A percentile compares a stretch with the other conserved stretches of the same genome.
These are phyloP conservation scores for Tiliacea aurago DNA, from an alignment of 2,888 invertebrate species.

Conservation along the genomic window DNA sequence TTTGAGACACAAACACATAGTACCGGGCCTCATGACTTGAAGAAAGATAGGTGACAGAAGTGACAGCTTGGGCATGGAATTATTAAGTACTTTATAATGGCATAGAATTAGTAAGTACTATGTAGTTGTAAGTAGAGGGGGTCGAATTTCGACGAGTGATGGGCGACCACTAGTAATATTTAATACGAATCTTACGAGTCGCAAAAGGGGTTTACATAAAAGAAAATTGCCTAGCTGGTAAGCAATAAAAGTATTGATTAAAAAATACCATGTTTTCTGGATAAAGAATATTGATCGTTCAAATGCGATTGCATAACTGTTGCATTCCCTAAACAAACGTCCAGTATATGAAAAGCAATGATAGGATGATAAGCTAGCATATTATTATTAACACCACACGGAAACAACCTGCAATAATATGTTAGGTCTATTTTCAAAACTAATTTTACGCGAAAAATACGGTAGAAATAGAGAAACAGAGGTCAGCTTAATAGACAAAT, in stretches of 20 bases:
- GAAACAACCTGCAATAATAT: no score
- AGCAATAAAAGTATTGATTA: not conserved
- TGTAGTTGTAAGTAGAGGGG: no score
- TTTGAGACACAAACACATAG: no score
- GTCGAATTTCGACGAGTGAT: no score
- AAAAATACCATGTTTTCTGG: not conserved
- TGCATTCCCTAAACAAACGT: not conserved
- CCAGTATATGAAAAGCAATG: not conserved
- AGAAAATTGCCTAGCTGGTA: not conserved
- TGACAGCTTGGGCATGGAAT: no score
- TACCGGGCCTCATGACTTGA: no score
- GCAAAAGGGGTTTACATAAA: no score
- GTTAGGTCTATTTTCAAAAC: not conserved
- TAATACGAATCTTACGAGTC: not conserved
- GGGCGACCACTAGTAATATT: no score
- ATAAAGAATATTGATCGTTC: not conserved
- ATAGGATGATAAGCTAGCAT: not conserved
- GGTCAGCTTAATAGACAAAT: conserved; percentile 38
- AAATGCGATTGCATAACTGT: not conserved
- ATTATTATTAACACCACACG: not conserved
- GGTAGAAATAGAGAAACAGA: conserved; percentile 13
- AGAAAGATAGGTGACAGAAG: no score
- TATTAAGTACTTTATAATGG: no score
- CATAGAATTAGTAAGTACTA: no score
- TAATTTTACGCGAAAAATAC: not conserved